Percentiles rank a stretch among this genome's conserved stretches.
phyloP scores from a whole-genome alignment of 2,797 vertebrate species.

The Setipinna tenuifilis region DNA sequence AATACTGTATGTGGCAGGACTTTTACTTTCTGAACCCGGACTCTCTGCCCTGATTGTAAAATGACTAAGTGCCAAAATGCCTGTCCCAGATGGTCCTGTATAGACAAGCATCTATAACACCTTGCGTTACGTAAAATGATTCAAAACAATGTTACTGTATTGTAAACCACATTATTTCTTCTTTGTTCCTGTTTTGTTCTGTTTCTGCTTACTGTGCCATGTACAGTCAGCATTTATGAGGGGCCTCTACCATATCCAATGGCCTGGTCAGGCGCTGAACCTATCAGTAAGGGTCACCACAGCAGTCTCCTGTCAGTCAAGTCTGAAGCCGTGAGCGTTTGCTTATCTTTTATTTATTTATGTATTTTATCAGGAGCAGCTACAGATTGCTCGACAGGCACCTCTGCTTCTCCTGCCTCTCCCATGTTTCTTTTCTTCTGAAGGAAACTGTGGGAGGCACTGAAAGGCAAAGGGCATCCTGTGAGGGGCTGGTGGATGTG shows the following conservation, averaged over 20 bases:
- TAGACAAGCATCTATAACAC: no score
- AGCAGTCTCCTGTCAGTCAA: background rate
- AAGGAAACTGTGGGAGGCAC: background rate
- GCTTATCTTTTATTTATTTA: background rate
- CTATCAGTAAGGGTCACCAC: background rate
- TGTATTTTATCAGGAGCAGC: background rate
- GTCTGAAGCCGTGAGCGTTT: background rate
- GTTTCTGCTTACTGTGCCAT: no score
- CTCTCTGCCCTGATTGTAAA: no score
- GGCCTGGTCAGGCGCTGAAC: background rate
- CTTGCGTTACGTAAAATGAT: no score
- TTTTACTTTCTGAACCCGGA: no score
- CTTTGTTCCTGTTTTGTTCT: no score
- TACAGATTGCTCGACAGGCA: background rate
- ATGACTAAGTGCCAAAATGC: no score
- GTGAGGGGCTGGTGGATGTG: background rate
- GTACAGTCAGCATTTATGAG: no score
- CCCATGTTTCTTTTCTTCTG: background rate
- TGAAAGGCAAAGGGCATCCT: background rate
- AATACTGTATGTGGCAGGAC: no score
- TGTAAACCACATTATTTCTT: no score
- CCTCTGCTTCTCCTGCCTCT: background rate
- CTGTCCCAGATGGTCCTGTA: no score
- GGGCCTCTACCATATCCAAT: background rate
- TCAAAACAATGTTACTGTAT: no score